A percentile compares a stretch with the other conserved stretches of the same genome.
These are phyloP conservation scores for Lymantria dispar DNA, from an alignment of 2,888 invertebrate species.

Conservation along the genomic window DNA sequence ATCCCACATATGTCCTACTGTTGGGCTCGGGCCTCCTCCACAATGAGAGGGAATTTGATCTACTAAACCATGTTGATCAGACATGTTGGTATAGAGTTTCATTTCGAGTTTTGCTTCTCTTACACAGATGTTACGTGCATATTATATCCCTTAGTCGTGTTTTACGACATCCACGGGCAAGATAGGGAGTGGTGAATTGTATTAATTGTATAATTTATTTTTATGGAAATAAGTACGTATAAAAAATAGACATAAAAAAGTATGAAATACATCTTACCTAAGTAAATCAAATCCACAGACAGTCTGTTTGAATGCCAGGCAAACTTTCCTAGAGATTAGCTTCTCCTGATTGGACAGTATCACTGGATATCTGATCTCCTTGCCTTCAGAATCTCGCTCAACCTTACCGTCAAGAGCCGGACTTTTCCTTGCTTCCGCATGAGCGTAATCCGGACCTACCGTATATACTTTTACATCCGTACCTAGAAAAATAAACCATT, in stretches of 20 bases:
- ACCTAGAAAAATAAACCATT: conserved; percentile 68
- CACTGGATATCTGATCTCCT: conserved; percentile 99
- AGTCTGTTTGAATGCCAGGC: conserved; percentile 97
- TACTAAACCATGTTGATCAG: too few relatives aligned
- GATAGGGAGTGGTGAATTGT: too few relatives aligned
- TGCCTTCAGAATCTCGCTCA: conserved; percentile 98
- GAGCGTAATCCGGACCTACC: conserved; percentile 99
- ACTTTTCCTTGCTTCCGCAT: conserved; percentile 99
- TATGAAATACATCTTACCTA: conserved; percentile 72
- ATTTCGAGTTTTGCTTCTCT: too few relatives aligned
- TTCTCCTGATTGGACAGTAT: conserved; percentile 98
- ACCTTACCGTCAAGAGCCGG: conserved; percentile 99
- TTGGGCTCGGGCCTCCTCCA: too few relatives aligned
- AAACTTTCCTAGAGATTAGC: conserved; percentile 98
- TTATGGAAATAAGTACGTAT: too few relatives aligned
- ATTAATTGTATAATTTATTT: too few relatives aligned
- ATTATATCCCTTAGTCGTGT: too few relatives aligned
- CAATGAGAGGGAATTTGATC: too few relatives aligned
- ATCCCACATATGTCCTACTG: too few relatives aligned
- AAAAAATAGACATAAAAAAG: neutral
- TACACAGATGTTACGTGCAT: too few relatives aligned
- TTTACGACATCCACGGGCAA: too few relatives aligned
- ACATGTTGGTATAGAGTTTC: too few relatives aligned
- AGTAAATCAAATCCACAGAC: conserved; percentile 99
- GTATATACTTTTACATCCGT: conserved; percentile 95